A percentile compares a stretch with the other conserved stretches of the same genome.
These are phyloP conservation scores for Stratiomys singularior DNA, from an alignment of 2,888 invertebrate species.

Conservation along the genomic window DNA sequence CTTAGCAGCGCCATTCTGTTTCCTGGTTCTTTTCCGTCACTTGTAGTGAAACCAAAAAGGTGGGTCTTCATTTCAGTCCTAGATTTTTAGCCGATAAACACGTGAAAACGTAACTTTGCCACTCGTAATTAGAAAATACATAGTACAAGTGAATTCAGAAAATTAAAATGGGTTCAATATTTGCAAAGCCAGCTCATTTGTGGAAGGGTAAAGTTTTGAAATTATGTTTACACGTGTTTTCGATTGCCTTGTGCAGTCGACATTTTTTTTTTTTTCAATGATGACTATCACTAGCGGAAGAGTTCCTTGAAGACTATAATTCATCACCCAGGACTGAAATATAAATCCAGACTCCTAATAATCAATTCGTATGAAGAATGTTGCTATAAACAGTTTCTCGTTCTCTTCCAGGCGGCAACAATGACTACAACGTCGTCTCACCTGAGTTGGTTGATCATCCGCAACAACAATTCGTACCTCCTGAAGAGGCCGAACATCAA, in stretches of 20 bases:
- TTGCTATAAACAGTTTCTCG: no score
- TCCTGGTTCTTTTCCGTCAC: conserved; percentile 65
- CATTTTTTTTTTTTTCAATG: conserved; percentile 54
- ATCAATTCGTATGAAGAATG: no score
- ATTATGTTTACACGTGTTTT: conserved; percentile 31
- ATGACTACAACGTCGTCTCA: conserved; percentile 63
- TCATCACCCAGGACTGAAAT: conserved; percentile 65
- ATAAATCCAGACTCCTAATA: no score
- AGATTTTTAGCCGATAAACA: conserved; percentile 54
- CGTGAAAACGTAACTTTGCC: conserved; percentile 53
- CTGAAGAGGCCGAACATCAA: conserved; percentile 65
- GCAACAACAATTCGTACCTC: conserved; percentile 65
- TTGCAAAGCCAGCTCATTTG: not conserved
- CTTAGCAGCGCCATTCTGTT: conserved; percentile 58
- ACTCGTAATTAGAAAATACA: not conserved
- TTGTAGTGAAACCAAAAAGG: conserved; percentile 62
- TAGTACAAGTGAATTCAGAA: not conserved
- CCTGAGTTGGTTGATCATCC: conserved; percentile 66
- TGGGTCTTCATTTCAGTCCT: conserved; percentile 59
- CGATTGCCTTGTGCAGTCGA: not conserved
- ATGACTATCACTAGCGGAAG: conserved; percentile 62
- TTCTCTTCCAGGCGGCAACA: conserved; percentile 34
- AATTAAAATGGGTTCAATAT: not conserved
- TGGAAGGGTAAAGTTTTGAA: conserved; percentile 23
- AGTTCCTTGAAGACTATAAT: conserved; percentile 66